phyloP scores from a whole-genome alignment of 2,113 vertebrate genomes.

The Phasianus colchicus region DNA sequence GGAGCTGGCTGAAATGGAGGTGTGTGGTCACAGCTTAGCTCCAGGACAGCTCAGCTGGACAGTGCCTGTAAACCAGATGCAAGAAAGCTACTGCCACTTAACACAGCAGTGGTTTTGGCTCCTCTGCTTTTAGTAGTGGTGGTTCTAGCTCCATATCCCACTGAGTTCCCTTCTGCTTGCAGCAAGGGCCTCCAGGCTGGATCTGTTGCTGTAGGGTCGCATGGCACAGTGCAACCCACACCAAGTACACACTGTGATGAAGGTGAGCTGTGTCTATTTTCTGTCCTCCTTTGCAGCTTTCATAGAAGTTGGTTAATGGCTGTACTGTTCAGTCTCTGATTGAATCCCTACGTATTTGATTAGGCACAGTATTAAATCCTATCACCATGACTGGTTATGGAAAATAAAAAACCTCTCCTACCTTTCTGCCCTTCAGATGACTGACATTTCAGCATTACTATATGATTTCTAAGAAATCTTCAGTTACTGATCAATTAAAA shows the following conservation, averaged over 20 bases:
- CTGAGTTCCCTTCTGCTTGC: neutral
- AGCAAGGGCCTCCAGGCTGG: neutral
- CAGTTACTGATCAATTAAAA: neutral
- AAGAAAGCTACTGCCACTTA: neutral
- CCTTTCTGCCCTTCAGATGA: neutral
- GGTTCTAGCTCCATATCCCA: neutral
- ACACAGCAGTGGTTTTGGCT: neutral
- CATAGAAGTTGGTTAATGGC: neutral
- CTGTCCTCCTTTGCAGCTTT: neutral
- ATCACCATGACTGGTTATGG: neutral
- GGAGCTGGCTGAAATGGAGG: neutral
- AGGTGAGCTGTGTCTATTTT: neutral
- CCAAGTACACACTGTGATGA: neutral
- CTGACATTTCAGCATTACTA: neutral
- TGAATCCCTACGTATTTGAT: neutral
- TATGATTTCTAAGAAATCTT: neutral
- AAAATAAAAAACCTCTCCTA: neutral
- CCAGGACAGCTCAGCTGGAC: neutral
- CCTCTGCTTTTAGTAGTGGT: neutral
- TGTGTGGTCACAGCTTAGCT: neutral
- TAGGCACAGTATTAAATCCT: neutral
- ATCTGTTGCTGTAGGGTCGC: rapidly evolving
- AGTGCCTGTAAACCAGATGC: neutral
- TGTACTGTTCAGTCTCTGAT: neutral
- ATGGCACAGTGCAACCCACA: rapidly evolving